Conservation (phyloP, 2,888 invertebrate genomes). For the Sarcophaga rosellei region DNA sequence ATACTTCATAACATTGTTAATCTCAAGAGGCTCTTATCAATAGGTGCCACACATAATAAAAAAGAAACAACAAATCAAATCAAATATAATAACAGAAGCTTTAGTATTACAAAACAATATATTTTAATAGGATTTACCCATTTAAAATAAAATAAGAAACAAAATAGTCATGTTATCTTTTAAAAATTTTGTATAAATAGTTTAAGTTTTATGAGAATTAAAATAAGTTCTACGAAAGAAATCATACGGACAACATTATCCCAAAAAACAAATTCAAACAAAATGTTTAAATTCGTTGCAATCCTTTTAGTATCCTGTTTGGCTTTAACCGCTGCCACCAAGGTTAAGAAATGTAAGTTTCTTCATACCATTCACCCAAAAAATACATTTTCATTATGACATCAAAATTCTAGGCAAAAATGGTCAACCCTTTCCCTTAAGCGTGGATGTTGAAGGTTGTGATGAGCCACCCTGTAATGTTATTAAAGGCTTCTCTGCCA, state of each 20-base stretch:
- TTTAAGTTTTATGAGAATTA: not conserved
- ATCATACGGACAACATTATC: not conserved
- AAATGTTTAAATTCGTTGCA: slow-evolving; percentile 55
- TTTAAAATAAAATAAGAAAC: too few relatives aligned
- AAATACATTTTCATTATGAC: not conserved
- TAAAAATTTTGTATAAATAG: not conserved
- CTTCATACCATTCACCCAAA: not conserved
- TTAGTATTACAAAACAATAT: too few relatives aligned
- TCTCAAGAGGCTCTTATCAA: too few relatives aligned
- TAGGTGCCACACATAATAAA: too few relatives aligned
- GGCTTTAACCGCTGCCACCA: slow-evolving; percentile 45
- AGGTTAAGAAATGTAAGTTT: slow-evolving; percentile 64
- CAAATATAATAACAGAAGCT: too few relatives aligned
- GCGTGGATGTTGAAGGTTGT: slow-evolving; percentile 76
- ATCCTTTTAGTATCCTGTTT: slow-evolving; percentile 32
- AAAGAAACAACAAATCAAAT: too few relatives aligned
- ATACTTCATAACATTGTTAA: not conserved
- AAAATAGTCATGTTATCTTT: too few relatives aligned
- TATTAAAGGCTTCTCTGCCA: slow-evolving; percentile 74
- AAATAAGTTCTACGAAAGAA: not conserved
- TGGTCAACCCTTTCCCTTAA: slow-evolving; percentile 74
- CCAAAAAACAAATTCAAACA: not conserved
- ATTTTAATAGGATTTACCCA: too few relatives aligned
- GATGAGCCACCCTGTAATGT: slow-evolving; percentile 76
- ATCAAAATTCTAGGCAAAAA: slow-evolving; percentile 71